These are phyloP conservation scores for Sebastes miniatus DNA, from an alignment of 2,797 vertebrate species.

Conservation along the genomic window DNA sequence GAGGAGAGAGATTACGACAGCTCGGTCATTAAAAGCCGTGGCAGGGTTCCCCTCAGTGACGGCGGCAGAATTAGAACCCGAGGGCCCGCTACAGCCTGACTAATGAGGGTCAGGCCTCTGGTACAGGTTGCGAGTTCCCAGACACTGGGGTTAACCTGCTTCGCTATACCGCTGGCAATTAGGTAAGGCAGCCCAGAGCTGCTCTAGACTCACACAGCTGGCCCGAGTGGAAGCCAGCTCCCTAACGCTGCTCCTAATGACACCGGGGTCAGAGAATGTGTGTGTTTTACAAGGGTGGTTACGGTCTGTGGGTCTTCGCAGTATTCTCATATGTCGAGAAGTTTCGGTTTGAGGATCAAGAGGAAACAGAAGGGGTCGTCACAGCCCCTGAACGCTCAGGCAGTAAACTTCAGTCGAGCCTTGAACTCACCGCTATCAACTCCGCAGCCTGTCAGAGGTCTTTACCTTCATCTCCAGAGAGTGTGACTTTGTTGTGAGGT, in stretches of 20 bases:
- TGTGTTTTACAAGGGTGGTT: slow-evolving; percentile 58
- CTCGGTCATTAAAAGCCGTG: slow-evolving; percentile 59
- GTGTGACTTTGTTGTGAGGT: slow-evolving; percentile 21
- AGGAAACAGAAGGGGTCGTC: slow-evolving; percentile 48
- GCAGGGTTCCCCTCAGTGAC: not conserved
- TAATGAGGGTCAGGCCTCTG: slow-evolving; percentile 70
- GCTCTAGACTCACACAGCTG: slow-evolving; percentile 43
- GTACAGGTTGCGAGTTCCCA: slow-evolving; percentile 49
- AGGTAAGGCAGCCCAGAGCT: slow-evolving; percentile 20
- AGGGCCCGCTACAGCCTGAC: slow-evolving; percentile 33
- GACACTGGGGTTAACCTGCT: slow-evolving; percentile 48
- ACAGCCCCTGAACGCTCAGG: slow-evolving; percentile 9
- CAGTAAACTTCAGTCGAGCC: slow-evolving; percentile 28
- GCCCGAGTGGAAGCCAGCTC: slow-evolving; percentile 9
- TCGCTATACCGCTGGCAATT: slow-evolving; percentile 50
- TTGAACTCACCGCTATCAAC: slow-evolving; percentile 2
- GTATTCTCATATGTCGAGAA: slow-evolving; percentile 45
- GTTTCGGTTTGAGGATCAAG: slow-evolving; percentile 52
- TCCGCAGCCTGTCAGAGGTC: slow-evolving; percentile 20
- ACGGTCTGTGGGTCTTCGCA: slow-evolving; percentile 50
- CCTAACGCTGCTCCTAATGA: slow-evolving; percentile 42
- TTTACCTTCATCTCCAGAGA: slow-evolving; percentile 23
- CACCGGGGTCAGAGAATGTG: slow-evolving; percentile 41
- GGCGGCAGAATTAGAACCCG: not conserved
- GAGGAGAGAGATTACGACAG: slow-evolving; percentile 13